Base-by-base conservation (phyloP, 2,888 invertebrate species). In the Mesorhabditis spiculigera region DNA sequence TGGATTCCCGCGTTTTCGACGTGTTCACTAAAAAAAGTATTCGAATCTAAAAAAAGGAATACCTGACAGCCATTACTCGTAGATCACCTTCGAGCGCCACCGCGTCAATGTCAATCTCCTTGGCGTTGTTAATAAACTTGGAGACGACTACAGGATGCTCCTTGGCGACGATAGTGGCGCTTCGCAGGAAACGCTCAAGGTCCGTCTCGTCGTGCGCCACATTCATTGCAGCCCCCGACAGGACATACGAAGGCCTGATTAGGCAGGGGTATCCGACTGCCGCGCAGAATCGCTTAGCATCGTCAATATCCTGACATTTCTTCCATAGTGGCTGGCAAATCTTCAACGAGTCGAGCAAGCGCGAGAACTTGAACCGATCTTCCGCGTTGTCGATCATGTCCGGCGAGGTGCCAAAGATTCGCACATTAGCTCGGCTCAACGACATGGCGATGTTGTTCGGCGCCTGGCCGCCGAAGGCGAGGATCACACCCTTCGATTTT, bases 391-490 rank as follows among this genome's bases (percentile, higher is more conserved):
- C 98, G 69, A 99, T 94, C 80, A 92, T 93, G 86, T 95, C 95
- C 0, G 98, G 95, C 0, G 94, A 93, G 0, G 96, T 95, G 43
- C 98, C 96, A 68, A 97, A 89, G 71, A 98, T 95, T 78, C 58
- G 58, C 58, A 80, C 79, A 66, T 80, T 72, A 4, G 74, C 77
- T 61, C 88, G 90, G 86, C 96, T 93, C 74, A 98, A 89, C 87
- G 94, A 93, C 93, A 98, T 95, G n/a, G 98, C 98, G 79, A 99
- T 99, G 86, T 99, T 99, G 87, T 99, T 99, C 0, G 98, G 96
- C 72, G 97, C 88, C 86, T 99, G 98, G 0, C 98, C 98, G 58
- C 98, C 98, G 93, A 99, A 95, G 4, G 93, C 94, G 28, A 99
- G 88, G 83, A 99, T 94, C 5, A 98, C 91, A 62, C 98, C 98